These are phyloP conservation scores for Platycnemis pennipes DNA, from an alignment of 2,888 invertebrate genomes.

Conservation along the genomic window DNA sequence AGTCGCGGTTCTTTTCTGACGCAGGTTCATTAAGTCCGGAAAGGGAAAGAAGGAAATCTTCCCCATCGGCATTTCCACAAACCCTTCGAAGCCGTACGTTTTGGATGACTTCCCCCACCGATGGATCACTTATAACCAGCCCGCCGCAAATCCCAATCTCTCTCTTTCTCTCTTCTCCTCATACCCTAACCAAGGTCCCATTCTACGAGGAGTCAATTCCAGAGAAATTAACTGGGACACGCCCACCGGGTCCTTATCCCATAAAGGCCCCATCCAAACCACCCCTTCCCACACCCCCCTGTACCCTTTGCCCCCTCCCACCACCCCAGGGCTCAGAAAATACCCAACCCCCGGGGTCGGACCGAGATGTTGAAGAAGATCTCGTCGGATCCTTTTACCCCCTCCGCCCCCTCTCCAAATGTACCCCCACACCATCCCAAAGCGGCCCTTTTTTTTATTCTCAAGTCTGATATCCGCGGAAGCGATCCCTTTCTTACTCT, in stretches of 20 bases:
- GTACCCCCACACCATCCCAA: background rate
- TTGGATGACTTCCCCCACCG: background rate
- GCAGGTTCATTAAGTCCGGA: background rate
- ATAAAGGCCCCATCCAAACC: too few relatives aligned
- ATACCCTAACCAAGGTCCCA: background rate
- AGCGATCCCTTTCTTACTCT: background rate
- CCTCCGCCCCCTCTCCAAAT: background rate
- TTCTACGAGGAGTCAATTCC: conserved; percentile 39
- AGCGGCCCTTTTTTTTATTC: background rate
- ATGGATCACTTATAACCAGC: background rate
- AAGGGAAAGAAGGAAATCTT: background rate
- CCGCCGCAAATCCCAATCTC: background rate
- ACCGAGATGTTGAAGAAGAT: background rate
- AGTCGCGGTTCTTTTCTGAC: background rate
- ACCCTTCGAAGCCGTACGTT: background rate
- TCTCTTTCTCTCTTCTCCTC: background rate
- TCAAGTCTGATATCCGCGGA: background rate
- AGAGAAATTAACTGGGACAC: conserved; percentile 30
- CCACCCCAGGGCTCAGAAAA: background rate
- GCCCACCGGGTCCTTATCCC: too few relatives aligned
- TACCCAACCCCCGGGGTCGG: background rate
- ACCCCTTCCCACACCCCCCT: too few relatives aligned
- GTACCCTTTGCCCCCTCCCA: too few relatives aligned
- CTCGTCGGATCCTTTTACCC: background rate
- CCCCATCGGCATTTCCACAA: conserved; percentile 2